Evolutionary conservation across 1,140 invertebrate species (phyloP).

Genomic region (Procambarus virginalis): DNA sequence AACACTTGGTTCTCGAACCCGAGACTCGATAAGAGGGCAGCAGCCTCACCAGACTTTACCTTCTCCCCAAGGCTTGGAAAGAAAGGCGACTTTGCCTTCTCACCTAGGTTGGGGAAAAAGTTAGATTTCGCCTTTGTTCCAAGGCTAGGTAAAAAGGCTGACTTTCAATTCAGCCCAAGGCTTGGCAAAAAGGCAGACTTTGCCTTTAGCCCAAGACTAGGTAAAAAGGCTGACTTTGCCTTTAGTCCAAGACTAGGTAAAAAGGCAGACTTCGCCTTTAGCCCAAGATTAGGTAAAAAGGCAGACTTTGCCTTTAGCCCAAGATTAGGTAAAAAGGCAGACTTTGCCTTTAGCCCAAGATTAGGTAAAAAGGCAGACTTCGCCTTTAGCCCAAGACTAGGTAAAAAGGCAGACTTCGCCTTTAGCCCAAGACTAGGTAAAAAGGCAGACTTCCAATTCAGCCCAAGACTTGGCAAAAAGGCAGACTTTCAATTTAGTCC

Average conservation of each 20-base stretch:
- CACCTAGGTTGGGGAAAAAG: not conserved
- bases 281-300: conserved; percentile 23
- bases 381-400: conserved; percentile 24
- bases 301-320: conserved; percentile 24
- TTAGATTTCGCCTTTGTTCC: conserved; percentile 31
- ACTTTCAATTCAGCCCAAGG: conserved; percentile 40
- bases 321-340: conserved; percentile 19
- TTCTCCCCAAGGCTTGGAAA: not conserved
- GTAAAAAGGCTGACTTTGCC: conserved; percentile 17
- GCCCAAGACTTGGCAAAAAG: conserved; percentile 31
- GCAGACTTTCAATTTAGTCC: conserved; percentile 33
- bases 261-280: conserved; percentile 11
- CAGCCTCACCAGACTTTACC: not conserved
- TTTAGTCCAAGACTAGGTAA: conserved; percentile 30
- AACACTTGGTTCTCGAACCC: not conserved
- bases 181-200: conserved; percentile 36
- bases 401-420: conserved; percentile 32
- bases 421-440: conserved; percentile 45
- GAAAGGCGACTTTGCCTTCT: conserved; percentile 16
- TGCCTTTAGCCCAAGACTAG: conserved; percentile 35
- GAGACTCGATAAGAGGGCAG: conserved; percentile 16
- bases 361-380: conserved; percentile 29
- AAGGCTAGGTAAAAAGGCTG: conserved; percentile 9
- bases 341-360: conserved; percentile 44
- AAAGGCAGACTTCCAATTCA: conserved; percentile 14